These are phyloP conservation scores for Phalacrocorax aristotelis DNA, from an alignment of 2,113 vertebrate genomes.

Conservation along the genomic window DNA sequence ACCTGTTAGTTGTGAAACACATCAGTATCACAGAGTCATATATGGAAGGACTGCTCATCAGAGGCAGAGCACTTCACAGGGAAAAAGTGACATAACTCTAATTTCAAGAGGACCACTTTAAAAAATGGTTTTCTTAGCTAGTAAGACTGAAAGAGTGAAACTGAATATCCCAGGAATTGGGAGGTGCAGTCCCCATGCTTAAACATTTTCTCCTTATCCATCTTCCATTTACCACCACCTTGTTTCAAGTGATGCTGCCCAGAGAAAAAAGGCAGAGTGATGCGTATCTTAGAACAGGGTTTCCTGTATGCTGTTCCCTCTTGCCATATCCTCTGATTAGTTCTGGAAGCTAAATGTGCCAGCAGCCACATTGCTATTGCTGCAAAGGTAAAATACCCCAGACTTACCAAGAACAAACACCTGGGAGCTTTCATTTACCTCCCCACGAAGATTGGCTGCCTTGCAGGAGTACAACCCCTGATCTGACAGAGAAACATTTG, in stretches of 20 bases:
- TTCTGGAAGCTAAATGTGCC: neutral
- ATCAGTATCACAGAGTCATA: neutral
- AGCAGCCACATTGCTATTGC: neutral
- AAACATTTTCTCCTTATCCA: neutral
- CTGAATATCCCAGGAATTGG: neutral
- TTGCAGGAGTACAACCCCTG: slow-evolving; percentile 78
- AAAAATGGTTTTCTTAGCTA: neutral
- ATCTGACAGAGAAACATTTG: slow-evolving; percentile 69
- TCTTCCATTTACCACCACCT: neutral
- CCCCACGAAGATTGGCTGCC: slow-evolving; percentile 75
- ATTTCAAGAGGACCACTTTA: neutral
- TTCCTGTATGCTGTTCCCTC: neutral
- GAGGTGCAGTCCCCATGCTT: neutral
- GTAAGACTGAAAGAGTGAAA: neutral
- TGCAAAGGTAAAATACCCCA: neutral
- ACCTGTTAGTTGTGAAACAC: neutral
- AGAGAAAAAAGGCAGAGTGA: neutral
- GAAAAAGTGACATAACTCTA: neutral
- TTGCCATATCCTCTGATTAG: neutral
- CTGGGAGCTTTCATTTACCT: slow-evolving; percentile 74
- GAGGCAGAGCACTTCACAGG: neutral
- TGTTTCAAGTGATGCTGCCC: neutral
- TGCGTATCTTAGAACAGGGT: neutral
- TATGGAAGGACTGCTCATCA: neutral
- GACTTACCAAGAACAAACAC: slow-evolving; percentile 76